Percentiles rank a stretch among this genome's conserved stretches.
Conservation (phyloP, 2,113 vertebrate species). For the Scartelaos histophorus region DNA sequence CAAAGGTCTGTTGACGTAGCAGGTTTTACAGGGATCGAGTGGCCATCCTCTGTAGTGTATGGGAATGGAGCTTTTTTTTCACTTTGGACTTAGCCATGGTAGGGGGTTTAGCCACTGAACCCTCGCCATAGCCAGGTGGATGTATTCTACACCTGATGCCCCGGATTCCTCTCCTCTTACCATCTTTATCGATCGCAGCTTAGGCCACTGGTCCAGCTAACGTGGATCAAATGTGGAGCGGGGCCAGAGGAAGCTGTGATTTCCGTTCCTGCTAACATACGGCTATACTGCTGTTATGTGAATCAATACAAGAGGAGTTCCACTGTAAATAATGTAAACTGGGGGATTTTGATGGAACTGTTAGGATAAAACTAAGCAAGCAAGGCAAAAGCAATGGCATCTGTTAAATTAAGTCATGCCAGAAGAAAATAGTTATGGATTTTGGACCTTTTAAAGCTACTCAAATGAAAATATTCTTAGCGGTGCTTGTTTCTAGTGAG, state of each 20-base stretch:
- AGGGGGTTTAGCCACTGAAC: slow-evolving; percentile 32
- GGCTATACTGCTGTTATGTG: slow-evolving; percentile 18
- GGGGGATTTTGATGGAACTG: slow-evolving; percentile 11
- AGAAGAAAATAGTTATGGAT: no score
- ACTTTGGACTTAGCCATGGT: slow-evolving; percentile 17
- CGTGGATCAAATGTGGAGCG: slow-evolving; percentile 47
- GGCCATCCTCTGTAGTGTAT: slow-evolving; percentile 45
- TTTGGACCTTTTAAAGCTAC: no score
- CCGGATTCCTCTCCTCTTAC: slow-evolving; percentile 3
- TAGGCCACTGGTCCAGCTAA: slow-evolving; percentile 46
- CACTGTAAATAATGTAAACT: slow-evolving; percentile 25
- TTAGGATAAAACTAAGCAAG: neutral
- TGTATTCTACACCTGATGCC: slow-evolving; percentile 33
- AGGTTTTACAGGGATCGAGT: slow-evolving; percentile 54
- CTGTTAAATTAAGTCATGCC: neutral
- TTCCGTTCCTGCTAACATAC: slow-evolving; percentile 38
- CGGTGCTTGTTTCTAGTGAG: no score
- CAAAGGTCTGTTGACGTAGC: slow-evolving; percentile 68
- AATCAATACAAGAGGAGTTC: slow-evolving; percentile 51
- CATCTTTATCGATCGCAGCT: slow-evolving; percentile 48
- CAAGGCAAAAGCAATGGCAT: neutral
- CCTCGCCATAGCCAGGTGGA: slow-evolving; percentile 29
- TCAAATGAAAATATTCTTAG: no score
- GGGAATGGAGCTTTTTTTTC: slow-evolving; percentile 32
- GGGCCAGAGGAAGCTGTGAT: slow-evolving; percentile 45